These are phyloP conservation scores for Geotrupes spiniger DNA, from an alignment of 2,888 invertebrate species.

Conservation along the genomic window DNA sequence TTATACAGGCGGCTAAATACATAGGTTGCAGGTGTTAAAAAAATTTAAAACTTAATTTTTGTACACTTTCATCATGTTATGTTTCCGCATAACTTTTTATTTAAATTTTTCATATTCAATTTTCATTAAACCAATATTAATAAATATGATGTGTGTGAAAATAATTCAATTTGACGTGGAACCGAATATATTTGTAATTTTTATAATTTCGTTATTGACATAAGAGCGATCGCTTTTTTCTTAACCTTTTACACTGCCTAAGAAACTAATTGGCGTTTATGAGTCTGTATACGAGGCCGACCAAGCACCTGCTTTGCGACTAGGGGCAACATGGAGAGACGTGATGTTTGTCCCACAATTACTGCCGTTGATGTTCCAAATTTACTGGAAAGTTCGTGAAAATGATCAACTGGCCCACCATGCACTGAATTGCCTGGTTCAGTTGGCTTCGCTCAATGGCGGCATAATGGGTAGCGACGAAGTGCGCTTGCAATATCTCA, in stretches of 20 bases:
- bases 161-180: not conserved
- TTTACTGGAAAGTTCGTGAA: slow-evolving; percentile 78
- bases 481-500: slow-evolving; percentile 56
- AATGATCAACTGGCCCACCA: slow-evolving; percentile 74
- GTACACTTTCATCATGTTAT: no score
- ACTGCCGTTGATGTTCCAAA: slow-evolving; percentile 74
- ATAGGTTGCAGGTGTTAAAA: no score
- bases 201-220: no score
- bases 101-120: no score
- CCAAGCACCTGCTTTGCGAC: slow-evolving; percentile 59
- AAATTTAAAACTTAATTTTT: no score
- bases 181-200: not conserved
- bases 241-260: slow-evolving; percentile 54
- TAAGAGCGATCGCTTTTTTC: no score
- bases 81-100: no score
- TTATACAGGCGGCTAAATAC: no score
- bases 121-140: no score
- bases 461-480: slow-evolving; percentile 53
- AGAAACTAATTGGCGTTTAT: slow-evolving; percentile 68
- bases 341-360: slow-evolving; percentile 72
- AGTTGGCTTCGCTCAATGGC: slow-evolving; percentile 70
- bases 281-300: slow-evolving; percentile 68
- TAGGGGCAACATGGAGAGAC: slow-evolving; percentile 69
- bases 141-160: no score
- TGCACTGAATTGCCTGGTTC: slow-evolving; percentile 78